A percentile compares a stretch with the other conserved stretches of the same genome.
Evolutionary conservation across 2,113 vertebrate species (phyloP).

Genomic region (Alligator sinensis): DNA sequence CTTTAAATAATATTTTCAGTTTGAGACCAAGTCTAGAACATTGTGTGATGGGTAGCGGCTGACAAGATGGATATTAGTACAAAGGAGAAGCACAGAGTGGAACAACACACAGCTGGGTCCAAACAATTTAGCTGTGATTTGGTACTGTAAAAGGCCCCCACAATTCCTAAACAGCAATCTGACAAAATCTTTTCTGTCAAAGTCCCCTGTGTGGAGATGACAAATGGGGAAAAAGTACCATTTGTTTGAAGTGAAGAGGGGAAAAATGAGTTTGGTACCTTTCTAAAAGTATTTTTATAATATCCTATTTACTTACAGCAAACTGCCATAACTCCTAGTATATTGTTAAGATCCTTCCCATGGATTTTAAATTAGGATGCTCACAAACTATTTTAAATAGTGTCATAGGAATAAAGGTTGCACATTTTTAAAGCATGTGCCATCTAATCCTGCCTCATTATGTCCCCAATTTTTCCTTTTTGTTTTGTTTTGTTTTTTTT

Average conservation of each 20-base stretch:
- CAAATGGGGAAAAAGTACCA: not conserved
- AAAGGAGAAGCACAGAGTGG: not conserved
- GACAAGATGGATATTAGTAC: not conserved
- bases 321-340: not conserved
- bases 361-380: not conserved
- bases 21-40: not conserved
- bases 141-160: not conserved
- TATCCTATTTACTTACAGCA: not conserved
- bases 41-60: not conserved
- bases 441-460: not conserved
- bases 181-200: not conserved
- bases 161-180: not conserved
- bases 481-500: not conserved
- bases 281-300: not conserved
- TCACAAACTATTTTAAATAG: not conserved
- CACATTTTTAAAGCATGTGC: not conserved
- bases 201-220: not conserved
- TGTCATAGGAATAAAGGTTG: not conserved
- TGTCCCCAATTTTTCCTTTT: accelerated
- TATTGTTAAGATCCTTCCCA: not conserved
- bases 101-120: not conserved
- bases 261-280: not conserved
- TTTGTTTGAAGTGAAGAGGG: not conserved
- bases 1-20: not conserved
- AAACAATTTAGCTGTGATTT: not conserved